Evolutionary conservation across 2,888 invertebrate species (phyloP).

Genomic region (Argyra leucocephala): DNA sequence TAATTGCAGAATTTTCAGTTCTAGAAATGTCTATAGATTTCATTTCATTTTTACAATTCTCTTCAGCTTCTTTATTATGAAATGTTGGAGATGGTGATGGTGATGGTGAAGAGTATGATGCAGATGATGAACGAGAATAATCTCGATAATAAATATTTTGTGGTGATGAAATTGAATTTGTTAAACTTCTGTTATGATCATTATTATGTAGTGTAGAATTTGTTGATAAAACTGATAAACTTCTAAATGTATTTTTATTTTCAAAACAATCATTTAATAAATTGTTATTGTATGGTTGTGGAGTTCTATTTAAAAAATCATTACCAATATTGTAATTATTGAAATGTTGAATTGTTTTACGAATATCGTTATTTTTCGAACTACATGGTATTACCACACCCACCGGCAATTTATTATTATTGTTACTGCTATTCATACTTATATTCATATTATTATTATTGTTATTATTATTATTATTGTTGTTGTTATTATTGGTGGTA

Average conservation of each 20-base stretch:
- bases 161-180: background rate
- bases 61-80: background rate
- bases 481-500: background rate
- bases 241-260: background rate
- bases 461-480: too few species aligned
- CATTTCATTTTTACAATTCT: background rate
- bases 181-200: background rate
- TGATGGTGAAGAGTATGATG: background rate
- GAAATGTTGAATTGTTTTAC: slow-evolving; percentile 1
- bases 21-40: background rate
- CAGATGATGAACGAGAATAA: slow-evolving; percentile 1
- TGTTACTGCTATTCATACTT: background rate
- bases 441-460: background rate
- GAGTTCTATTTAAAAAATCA: background rate
- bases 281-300: background rate
- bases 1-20: too few species aligned
- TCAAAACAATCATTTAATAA: background rate
- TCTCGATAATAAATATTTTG: background rate
- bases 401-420: background rate
- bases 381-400: background rate
- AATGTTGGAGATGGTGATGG: background rate
- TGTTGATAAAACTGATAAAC: background rate
- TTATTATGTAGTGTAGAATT: background rate
- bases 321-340: background rate
- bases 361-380: background rate